Conservation (phyloP, 2,797 vertebrate genomes). For the Muscicapa comitata region DNA sequence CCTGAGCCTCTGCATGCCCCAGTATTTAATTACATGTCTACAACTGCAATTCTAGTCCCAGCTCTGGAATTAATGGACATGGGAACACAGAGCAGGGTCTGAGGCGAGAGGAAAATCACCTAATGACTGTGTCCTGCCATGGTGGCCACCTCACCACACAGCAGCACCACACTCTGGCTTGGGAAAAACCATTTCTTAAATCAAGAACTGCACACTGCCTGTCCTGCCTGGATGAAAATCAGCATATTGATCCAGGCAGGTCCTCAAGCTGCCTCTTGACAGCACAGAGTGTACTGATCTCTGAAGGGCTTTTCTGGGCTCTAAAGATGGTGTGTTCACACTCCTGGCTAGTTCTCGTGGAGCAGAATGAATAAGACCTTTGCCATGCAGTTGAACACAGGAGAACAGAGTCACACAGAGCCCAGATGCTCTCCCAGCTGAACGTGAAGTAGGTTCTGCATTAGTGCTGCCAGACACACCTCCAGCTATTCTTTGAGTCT, state of each 20-base stretch:
- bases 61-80: rapidly evolving
- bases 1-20: background rate
- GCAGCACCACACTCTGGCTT: rapidly evolving
- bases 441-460: rapidly evolving
- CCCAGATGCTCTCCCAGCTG: background rate
- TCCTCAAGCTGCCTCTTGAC: background rate
- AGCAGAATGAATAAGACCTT: background rate
- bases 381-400: background rate
- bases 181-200: background rate
- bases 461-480: background rate
- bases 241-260: background rate
- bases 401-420: background rate
- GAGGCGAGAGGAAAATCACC: background rate
- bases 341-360: background rate
- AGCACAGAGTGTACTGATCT: background rate
- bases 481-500: background rate
- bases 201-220: background rate
- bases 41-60: background rate
- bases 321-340: background rate
- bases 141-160: background rate
- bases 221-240: background rate
- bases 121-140: rapidly evolving
- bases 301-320: background rate
- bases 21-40: rapidly evolving
- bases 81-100: background rate